Percentiles rank a stretch among this genome's conserved stretches.
These are phyloP conservation scores for Ptychobarbus kaznakovi DNA, from an alignment of 2,797 vertebrate species.

Conservation along the genomic window DNA sequence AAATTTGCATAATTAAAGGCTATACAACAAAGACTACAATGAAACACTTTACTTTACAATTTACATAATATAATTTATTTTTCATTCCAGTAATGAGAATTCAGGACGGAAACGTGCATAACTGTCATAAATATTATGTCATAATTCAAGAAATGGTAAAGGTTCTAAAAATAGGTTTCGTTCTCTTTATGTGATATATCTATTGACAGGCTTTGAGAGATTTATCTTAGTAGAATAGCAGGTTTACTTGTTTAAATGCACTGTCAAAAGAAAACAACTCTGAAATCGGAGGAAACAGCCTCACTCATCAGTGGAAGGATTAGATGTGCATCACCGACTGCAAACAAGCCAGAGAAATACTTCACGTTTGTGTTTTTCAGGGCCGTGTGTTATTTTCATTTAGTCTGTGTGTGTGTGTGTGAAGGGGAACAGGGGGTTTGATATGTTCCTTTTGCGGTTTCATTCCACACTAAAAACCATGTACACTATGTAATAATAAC, in stretches of 20 bases:
- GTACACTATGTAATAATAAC: too few species aligned
- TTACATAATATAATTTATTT: background rate
- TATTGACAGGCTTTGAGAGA: background rate
- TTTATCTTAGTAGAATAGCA: background rate
- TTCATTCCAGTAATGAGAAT: background rate
- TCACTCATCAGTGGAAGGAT: slow-evolving; percentile 45
- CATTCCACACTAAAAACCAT: too few species aligned
- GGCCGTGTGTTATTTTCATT: slow-evolving; percentile 16
- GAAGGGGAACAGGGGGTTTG: background rate
- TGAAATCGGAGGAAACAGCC: slow-evolving; percentile 12
- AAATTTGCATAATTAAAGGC: background rate
- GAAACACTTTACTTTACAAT: background rate
- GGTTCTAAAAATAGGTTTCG: background rate
- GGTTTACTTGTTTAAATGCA: background rate
- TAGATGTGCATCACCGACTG: slow-evolving; percentile 45
- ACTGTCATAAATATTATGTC: background rate
- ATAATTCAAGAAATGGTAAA: background rate
- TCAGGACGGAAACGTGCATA: too few species aligned
- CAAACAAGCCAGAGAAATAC: slow-evolving; percentile 55
- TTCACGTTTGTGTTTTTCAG: slow-evolving; percentile 26
- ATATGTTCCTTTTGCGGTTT: background rate
- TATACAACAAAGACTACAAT: background rate
- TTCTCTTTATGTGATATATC: background rate
- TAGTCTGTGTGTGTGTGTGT: slow-evolving; percentile 2
- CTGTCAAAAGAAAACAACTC: slow-evolving; percentile 1